Base-by-base conservation (phyloP, 2,888 invertebrate genomes). In the Mycalesis mineus region DNA sequence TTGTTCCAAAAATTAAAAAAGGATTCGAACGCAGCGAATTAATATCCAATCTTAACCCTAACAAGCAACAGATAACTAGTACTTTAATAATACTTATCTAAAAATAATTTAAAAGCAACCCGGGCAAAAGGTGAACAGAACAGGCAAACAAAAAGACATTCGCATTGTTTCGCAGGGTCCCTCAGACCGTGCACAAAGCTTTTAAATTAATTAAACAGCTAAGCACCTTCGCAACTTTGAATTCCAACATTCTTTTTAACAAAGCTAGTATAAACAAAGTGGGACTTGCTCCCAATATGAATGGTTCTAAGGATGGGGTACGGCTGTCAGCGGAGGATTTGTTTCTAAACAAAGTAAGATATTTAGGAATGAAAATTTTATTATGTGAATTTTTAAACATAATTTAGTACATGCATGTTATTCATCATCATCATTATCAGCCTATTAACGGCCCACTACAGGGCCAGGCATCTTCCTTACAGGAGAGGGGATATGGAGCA, bases 141-240 rank as follows among this genome's bases (percentile, higher is more conserved):
- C 33, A 33, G 15, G 17, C 17, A n/a, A 53, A 53, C 44, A 53
- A 53, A 53, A 53, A 53, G 53, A 45, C 53, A 53, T n/a, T 44
- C 44, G 53, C 53, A 44, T 53, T 53, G 53, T 53, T 42, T 36
- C 22, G 22, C 45, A 37, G 37, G 7, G 44, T 45, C 53, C 53
- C 37, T 42, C 41, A 33, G 13, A 37, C n/a, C 28, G 36, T 45
- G 64, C 55, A 60, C 65, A 66, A 67, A 75, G 77, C 79, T 82
- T 75, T 83, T 82, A 78, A 84, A 84, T 84, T 84, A 84, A 85
- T 85, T 85, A 84, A 82, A 76, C 74, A 77, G 77, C 76, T 75
- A 71, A 75, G 70, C 70, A 71, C 68, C 73, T 75, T 77, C 70
- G 68, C 69, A 55, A 67, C 67, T 68, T 70, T 68, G 68, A 67